These are phyloP conservation scores for Melierax canorus DNA, from an alignment of 2,113 vertebrate species.

Conservation along the genomic window DNA sequence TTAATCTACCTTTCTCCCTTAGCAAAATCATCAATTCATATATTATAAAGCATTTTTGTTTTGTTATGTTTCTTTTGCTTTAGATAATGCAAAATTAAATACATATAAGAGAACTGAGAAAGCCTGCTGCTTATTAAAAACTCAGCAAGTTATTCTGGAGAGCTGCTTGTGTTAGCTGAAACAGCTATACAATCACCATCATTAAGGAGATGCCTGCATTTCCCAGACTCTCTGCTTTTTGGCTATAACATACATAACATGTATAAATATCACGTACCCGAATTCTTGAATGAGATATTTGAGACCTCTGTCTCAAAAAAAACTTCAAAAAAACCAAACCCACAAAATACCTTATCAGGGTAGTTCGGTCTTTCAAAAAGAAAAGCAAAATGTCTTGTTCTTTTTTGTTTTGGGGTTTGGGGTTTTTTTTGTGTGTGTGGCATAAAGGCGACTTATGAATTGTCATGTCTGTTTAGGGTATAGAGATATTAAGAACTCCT, in stretches of 20 bases:
- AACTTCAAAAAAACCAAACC: neutral
- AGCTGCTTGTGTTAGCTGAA: neutral
- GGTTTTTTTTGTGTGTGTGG: neutral
- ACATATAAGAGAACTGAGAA: neutral
- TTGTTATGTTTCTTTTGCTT: neutral
- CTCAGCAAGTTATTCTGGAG: neutral
- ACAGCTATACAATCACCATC: neutral
- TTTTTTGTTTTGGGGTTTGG: too few relatives aligned
- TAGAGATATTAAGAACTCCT: neutral
- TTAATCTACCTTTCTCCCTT: neutral
- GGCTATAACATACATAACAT: neutral
- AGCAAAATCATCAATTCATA: neutral
- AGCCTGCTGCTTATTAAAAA: neutral
- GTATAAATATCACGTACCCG: neutral
- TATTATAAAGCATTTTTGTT: neutral
- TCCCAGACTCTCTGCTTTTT: neutral
- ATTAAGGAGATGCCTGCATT: neutral
- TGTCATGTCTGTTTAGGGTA: neutral
- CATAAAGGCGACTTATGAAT: neutral
- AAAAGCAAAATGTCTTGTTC: neutral
- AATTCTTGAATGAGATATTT: neutral
- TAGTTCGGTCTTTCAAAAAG: neutral
- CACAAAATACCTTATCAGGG: neutral
- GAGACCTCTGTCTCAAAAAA: neutral
- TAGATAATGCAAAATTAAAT: neutral